Base-by-base conservation (phyloP, 2,888 invertebrate genomes). In the Drosophila percnosoma region DNA sequence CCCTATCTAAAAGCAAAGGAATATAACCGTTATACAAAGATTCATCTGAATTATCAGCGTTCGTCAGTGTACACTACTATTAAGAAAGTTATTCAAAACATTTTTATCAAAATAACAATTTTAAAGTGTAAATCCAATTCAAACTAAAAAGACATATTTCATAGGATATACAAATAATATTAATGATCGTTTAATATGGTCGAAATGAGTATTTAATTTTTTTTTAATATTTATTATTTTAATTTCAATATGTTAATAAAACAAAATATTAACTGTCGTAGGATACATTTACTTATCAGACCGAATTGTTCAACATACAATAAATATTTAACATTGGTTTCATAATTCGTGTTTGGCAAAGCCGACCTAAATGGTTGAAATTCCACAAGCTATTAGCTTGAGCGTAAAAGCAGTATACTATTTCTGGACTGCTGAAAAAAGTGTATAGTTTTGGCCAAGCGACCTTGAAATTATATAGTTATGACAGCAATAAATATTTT, bases 401-500 rank as follows among this genome's bases (percentile, higher is more conserved):
- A 49, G 11, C n/a, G 13, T 31, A 31, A 18, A 21, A 36, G 18
- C 8, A 18, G 29, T 34, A 33, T 36, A 54, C 1, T 11, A 52
- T 45, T 36, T 49, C 18, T 55, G 21, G 65, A 67, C 27, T 54
- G 27, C 48, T n/a, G 18, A 36, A 18, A 33, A 27, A n/a, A 6
- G 29, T 24, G n/a, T 42, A 27, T 4, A 10, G n/a, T 2, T 31
- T 64, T 38, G 42, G n/a, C 8, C 11, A 36, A 2, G 11, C n/a
- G 33, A 68, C 59, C 60, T 69, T 69, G 60, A 7, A 53, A 38
- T 33, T 27, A 11, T 27, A 21, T 40, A 51, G 29, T 49, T 63
- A 49, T 38, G 45, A n/a, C 34, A 55, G 52, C 52, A 49, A 59
- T 75, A 54, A 62, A 40, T 24, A 60, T 51, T 66, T 52, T 52